These are phyloP conservation scores for Belgica antarctica DNA, from an alignment of 2,888 invertebrate species.

Conservation along the genomic window DNA sequence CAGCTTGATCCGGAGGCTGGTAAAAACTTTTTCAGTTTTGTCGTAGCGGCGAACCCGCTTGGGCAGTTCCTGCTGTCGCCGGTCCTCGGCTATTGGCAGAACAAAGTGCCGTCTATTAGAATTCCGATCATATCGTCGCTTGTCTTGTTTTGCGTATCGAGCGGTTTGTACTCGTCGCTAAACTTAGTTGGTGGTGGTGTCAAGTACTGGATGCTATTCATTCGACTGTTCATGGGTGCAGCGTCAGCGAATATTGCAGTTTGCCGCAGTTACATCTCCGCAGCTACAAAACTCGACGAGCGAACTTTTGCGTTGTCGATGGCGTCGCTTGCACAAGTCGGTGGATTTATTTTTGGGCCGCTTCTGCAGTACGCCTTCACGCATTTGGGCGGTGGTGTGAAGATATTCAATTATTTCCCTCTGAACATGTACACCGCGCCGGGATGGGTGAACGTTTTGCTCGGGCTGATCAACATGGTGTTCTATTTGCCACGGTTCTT, in stretches of 20 bases:
- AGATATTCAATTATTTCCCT: neutral
- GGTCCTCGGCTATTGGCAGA: slow-evolving; percentile 22
- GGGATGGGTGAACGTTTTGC: slow-evolving; percentile 10
- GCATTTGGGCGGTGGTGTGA: neutral
- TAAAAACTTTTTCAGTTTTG: slow-evolving; percentile 19
- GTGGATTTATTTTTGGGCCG: slow-evolving; percentile 33
- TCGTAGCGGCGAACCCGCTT: slow-evolving; percentile 35
- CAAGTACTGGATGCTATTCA: slow-evolving; percentile 39
- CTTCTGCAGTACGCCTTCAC: slow-evolving; percentile 29
- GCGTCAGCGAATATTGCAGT: slow-evolving; percentile 37
- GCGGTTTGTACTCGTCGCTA: slow-evolving; percentile 25
- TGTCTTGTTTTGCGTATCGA: slow-evolving; percentile 21
- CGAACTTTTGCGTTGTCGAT: slow-evolving; percentile 28
- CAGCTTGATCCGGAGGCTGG: slow-evolving; percentile 53
- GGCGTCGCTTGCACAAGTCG: slow-evolving; percentile 35
- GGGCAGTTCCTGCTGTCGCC: slow-evolving; percentile 36
- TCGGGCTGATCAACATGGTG: slow-evolving; percentile 21
- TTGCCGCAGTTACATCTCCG: slow-evolving; percentile 32
- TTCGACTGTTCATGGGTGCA: slow-evolving; percentile 29
- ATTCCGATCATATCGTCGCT: slow-evolving; percentile 21
- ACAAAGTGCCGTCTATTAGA: slow-evolving; percentile 28
- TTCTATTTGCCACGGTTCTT: slow-evolving; percentile 25
- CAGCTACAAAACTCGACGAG: slow-evolving; percentile 36
- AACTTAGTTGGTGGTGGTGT: slow-evolving; percentile 24
- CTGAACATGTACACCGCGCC: slow-evolving; percentile 32